Evolutionary conservation across 2,797 vertebrate species (phyloP).

Genomic region (Austrolebias charrua): DNA sequence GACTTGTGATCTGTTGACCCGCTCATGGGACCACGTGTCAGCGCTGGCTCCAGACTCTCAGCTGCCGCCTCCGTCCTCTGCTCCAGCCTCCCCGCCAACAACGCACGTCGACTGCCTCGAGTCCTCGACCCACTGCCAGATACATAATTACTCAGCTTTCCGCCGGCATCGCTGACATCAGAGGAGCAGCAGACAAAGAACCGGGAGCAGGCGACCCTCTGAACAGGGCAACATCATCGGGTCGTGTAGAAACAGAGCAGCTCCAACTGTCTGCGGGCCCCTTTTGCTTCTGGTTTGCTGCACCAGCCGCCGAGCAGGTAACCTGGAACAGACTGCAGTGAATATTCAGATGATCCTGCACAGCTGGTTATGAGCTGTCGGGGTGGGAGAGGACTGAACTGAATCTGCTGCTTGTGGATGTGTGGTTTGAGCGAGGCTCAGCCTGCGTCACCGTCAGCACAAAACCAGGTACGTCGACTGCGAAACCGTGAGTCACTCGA

Average conservation of each 20-base stretch:
- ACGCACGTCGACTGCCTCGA: conserved; percentile 20
- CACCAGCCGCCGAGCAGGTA: conserved; percentile 5
- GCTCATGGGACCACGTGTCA: conserved; percentile 33
- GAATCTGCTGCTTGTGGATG: not conserved
- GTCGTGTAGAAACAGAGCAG: not conserved
- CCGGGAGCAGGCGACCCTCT: conserved; percentile 4
- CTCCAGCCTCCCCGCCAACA: conserved; percentile 47
- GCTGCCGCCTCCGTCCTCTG: conserved; percentile 33
- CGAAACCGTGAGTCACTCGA: conserved; percentile 60
- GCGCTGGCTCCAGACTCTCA: not conserved
- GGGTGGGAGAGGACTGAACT: not conserved
- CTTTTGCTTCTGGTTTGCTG: conserved; percentile 3
- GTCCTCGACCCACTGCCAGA: conserved; percentile 32
- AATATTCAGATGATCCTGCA: conserved; percentile 24
- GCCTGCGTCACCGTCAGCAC: conserved; percentile 39
- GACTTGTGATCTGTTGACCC: conserved; percentile 47
- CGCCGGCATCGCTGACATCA: conserved; percentile 14
- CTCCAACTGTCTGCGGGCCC: conserved; percentile 3
- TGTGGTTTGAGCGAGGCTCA: not conserved
- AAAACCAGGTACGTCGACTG: conserved; percentile 39
- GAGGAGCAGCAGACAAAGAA: conserved; percentile 13
- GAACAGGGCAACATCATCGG: not conserved
- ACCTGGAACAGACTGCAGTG: conserved; percentile 22
- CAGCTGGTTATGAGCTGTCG: conserved; percentile 19
- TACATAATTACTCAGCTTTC: conserved; percentile 30